Base-by-base conservation (phyloP, 2,113 vertebrate species). In the Pseudopodoces humilis region DNA sequence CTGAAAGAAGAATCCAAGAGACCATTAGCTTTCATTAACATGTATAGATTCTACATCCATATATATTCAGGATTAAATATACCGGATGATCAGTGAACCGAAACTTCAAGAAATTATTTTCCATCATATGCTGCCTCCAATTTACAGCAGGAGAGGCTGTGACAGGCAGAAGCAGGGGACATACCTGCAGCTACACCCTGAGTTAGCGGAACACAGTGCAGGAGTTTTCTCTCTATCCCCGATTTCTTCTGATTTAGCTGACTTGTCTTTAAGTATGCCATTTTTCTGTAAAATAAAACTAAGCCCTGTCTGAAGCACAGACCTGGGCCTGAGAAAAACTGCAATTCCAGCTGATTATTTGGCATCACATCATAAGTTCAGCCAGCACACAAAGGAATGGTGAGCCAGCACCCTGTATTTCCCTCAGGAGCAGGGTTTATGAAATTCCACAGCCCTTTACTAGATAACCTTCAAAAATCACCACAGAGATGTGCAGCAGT, bases 1-100 rank as follows among this genome's bases (percentile, higher is more conserved):
- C 99, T 99, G 98, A 56, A 98, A 98, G 83, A 93, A 88, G 72
- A 18, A 83, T n/a, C 47, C 13, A 63, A 67, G 53, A 31, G 4
- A 50, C 33, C 16, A 0, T 25, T 15, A 58, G 47, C 37, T 78
- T 53, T 30, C 35, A 14, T 23, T 27, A 33, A 25, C 21, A 10
- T 0, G 2, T 6, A 16, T 0, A 11, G 59, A 64, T 30, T 25
- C 65, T 41, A 56, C 28, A 53, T 8, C 46, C 39, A 39, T n/a
- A n/a, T 11, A 15, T 13, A 62, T 28, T 39, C 35, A 22, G 55
- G n/a, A 74, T 63, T 18, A 43, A 64, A 43, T 23, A 41, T 2
- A 46, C 9, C 12, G 5, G 77, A 28, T 44, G 7, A 74, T 7
- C 35, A 16, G n/a, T 20, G 49, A 84, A 43, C 33, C 43, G 37